phyloP scores from a whole-genome alignment of 1,140 invertebrate species.

The Tetramorium simillimum region DNA sequence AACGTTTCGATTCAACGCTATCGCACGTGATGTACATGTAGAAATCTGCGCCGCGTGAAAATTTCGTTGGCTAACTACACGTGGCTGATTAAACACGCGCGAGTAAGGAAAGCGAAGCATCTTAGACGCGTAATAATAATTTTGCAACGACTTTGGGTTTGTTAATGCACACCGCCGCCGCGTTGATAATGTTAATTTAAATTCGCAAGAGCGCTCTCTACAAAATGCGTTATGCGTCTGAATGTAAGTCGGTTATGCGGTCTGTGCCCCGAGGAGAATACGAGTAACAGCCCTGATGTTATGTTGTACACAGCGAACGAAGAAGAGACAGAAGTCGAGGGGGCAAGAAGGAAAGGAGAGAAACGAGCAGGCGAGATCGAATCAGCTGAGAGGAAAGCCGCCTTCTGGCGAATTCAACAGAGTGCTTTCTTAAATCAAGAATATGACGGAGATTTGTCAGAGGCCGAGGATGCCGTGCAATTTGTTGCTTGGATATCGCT shows the following conservation, averaged over 20 bases:
- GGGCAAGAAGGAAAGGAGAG: slow-evolving; percentile 17
- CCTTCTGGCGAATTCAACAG: slow-evolving; percentile 43
- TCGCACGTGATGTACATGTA: neutral
- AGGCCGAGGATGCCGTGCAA: slow-evolving; percentile 34
- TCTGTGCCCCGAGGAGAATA: slow-evolving; percentile 28
- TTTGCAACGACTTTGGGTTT: neutral
- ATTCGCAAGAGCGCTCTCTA: slow-evolving; percentile 43
- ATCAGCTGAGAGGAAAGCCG: slow-evolving; percentile 69
- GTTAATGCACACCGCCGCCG: neutral
- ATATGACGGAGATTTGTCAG: slow-evolving; percentile 70
- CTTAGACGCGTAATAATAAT: slow-evolving; percentile 16
- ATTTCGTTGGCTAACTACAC: neutral
- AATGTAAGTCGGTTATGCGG: slow-evolving; percentile 68
- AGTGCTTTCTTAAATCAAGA: slow-evolving; percentile 70
- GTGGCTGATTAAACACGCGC: slow-evolving; percentile 3
- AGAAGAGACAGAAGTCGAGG: slow-evolving; percentile 45
- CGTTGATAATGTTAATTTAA: slow-evolving; percentile 49
- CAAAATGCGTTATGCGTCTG: slow-evolving; percentile 42
- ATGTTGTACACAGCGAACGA: slow-evolving; percentile 22
- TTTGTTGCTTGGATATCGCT: slow-evolving; percentile 50
- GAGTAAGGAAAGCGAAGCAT: neutral
- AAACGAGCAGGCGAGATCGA: slow-evolving; percentile 66
- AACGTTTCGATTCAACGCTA: neutral
- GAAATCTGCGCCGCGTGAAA: neutral
- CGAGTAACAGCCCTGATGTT: slow-evolving; percentile 51